phyloP scores from a whole-genome alignment of 2,888 invertebrate species.

The Chalcosyrphus nemorum region DNA sequence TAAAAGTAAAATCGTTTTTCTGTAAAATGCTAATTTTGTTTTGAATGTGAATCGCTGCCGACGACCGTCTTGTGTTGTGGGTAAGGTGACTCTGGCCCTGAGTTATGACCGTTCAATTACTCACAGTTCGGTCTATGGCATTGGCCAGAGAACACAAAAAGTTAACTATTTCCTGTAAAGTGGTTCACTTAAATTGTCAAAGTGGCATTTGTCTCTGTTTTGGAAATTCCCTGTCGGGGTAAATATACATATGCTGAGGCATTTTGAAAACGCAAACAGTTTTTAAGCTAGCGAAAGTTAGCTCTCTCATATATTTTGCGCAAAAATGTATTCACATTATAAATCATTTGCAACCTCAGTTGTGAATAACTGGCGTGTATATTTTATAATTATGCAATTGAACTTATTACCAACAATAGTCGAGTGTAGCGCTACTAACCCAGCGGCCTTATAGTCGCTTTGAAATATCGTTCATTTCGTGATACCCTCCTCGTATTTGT shows the following conservation, averaged over 20 bases:
- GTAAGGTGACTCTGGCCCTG: slow-evolving; percentile 11
- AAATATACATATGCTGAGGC: slow-evolving; percentile 20
- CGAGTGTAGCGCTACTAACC: slow-evolving; percentile 6
- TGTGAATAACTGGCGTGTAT: slow-evolving; percentile 27
- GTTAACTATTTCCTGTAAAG: slow-evolving; percentile 43
- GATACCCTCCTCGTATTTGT: neutral
- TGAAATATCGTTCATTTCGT: slow-evolving; percentile 10
- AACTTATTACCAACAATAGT: slow-evolving; percentile 5
- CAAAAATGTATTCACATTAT: neutral
- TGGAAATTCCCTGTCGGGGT: slow-evolving; percentile 67
- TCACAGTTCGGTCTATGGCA: slow-evolving; percentile 48
- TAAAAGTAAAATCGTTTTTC: slow-evolving; percentile 68
- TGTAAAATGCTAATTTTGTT: slow-evolving; percentile 45
- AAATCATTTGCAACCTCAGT: neutral
- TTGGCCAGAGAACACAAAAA: slow-evolving; percentile 46
- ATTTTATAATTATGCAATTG: slow-evolving; percentile 46
- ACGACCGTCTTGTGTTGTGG: neutral
- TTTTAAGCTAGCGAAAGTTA: slow-evolving; percentile 16
- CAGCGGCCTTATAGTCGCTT: slow-evolving; percentile 20
- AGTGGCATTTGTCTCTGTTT: slow-evolving; percentile 67
- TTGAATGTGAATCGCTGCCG: slow-evolving; percentile 2
- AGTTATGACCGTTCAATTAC: slow-evolving; percentile 27
- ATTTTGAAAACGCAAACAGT: neutral
- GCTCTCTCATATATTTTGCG: neutral
- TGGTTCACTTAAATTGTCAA: slow-evolving; percentile 36